Evolutionary conservation across 2,888 invertebrate genomes (phyloP).

Genomic region (Tipula unca): DNA sequence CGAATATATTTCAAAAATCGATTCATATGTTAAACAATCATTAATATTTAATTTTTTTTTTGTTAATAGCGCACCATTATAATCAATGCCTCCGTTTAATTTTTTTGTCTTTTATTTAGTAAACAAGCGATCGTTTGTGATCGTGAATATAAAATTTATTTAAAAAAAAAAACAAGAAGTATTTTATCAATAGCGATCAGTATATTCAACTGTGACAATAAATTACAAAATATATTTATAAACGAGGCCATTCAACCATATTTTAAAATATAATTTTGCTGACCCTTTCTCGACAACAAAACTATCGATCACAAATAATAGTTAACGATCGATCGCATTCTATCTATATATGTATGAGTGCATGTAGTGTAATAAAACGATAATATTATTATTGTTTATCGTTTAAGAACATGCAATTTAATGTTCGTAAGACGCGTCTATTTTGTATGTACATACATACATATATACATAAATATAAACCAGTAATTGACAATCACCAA

Average conservation of each 20-base stretch:
- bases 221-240: neutral
- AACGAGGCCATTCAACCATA: neutral
- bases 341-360: neutral
- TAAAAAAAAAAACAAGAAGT: neutral
- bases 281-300: neutral
- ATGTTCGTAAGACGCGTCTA: neutral
- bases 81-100: neutral
- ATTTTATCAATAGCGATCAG: neutral
- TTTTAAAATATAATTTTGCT: neutral
- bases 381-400: neutral
- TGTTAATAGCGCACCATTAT: neutral
- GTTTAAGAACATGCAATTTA: neutral
- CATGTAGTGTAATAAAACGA: neutral
- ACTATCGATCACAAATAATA: neutral
- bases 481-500: neutral
- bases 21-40: neutral
- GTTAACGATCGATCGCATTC: neutral
- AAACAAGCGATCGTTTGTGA: neutral
- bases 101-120: neutral
- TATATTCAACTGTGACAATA: slow-evolving; percentile 3
- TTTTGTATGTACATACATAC: too few species aligned
- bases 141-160: neutral
- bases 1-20: neutral
- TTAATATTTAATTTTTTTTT: neutral
- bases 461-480: neutral